phyloP scores from a whole-genome alignment of 2,113 vertebrate genomes.

The Malaclemys terrapin region DNA sequence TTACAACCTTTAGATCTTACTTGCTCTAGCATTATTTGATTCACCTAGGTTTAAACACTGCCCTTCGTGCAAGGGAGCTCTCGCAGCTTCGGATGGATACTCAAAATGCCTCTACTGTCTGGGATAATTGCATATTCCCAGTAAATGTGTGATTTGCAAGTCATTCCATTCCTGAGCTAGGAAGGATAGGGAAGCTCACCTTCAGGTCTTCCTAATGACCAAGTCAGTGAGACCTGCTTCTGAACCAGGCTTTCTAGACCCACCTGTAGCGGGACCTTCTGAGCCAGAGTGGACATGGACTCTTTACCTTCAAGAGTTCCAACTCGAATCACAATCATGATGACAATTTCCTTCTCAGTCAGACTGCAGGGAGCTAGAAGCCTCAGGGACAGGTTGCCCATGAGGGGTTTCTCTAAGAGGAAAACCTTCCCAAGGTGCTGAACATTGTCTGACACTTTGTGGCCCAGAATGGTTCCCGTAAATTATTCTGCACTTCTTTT shows the following conservation, averaged over 20 bases:
- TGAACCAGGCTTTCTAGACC: background rate
- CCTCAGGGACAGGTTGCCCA: background rate
- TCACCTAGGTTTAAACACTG: background rate
- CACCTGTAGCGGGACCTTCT: background rate
- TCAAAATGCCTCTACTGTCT: background rate
- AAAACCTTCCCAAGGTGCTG: background rate
- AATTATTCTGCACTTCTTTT: background rate
- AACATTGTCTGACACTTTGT: background rate
- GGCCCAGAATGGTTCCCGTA: background rate
- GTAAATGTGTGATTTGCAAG: background rate
- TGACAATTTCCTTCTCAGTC: background rate
- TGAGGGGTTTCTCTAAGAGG: background rate
- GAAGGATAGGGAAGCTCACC: background rate
- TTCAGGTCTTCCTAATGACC: background rate
- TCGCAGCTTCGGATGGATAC: background rate
- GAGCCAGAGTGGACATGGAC: background rate
- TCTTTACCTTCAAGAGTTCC: background rate
- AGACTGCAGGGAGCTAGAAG: background rate
- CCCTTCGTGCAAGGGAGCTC: background rate
- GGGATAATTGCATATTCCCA: background rate
- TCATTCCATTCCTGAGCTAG: background rate
- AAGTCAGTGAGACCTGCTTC: background rate
- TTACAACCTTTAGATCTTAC: background rate
- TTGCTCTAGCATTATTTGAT: background rate
- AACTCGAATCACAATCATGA: background rate